Conservation (phyloP, 1,140 invertebrate species). For the Drosophila fuyamai region DNA sequence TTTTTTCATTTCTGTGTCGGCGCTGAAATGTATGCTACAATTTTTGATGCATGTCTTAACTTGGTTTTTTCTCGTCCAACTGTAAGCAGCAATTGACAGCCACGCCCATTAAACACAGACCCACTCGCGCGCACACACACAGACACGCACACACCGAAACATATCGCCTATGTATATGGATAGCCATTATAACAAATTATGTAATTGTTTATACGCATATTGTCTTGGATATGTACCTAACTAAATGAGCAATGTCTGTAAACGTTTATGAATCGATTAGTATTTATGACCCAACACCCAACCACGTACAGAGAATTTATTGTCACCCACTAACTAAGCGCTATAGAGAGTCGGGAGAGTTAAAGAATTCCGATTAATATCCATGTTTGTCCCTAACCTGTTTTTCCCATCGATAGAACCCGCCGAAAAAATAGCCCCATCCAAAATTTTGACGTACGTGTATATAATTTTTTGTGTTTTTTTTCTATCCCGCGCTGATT, state of each 20-base stretch:
- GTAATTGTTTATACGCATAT: slow-evolving; percentile 32
- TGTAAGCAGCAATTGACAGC: slow-evolving; percentile 60
- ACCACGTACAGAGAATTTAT: slow-evolving; percentile 25
- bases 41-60: slow-evolving; percentile 64
- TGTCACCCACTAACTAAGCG: slow-evolving; percentile 50
- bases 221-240: slow-evolving; percentile 27
- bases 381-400: not conserved
- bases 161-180: slow-evolving; percentile 66
- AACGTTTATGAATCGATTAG: slow-evolving; percentile 83
- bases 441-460: slow-evolving; percentile 81
- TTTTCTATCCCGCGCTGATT: slow-evolving; percentile 29
- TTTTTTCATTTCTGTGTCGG: slow-evolving; percentile 16
- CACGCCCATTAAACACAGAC: slow-evolving; percentile 11
- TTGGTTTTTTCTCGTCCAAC: slow-evolving; percentile 3
- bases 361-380: slow-evolving; percentile 9
- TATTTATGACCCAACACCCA: slow-evolving; percentile 49
- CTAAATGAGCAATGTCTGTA: slow-evolving; percentile 45
- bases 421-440: slow-evolving; percentile 10
- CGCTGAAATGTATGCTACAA: slow-evolving; percentile 75
- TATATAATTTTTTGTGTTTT: slow-evolving; percentile 81
- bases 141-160: slow-evolving; percentile 9
- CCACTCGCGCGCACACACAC: slow-evolving; percentile 6
- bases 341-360: slow-evolving; percentile 27
- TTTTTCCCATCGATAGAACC: slow-evolving; percentile 5
- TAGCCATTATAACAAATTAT: slow-evolving; percentile 74